Evolutionary conservation across 1,140 invertebrate species (phyloP), one percentile per base, ranked within the genome.

Genomic region (Pseudomyrmex gracilis): DNA sequence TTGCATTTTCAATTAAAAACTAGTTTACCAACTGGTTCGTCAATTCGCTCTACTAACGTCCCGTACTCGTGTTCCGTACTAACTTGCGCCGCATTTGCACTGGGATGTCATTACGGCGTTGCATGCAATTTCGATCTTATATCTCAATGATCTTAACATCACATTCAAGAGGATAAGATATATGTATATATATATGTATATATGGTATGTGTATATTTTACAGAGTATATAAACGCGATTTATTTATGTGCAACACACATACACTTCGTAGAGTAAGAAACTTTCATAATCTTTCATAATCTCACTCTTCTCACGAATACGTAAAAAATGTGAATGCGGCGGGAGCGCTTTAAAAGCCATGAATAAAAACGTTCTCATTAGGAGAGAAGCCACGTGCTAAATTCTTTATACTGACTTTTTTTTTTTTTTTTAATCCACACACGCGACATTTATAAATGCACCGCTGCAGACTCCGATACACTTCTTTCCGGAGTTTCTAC

Each of bases 1-100:
- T 78, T 15, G 64, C 76, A 49, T 70, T 78, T 78, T 78, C 76
- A 78, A 68, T 78, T 70, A 78, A 78, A 78, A 70, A 78, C 53
- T 45, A 64, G 64, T 78, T 78, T 70, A 70, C 51, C 51, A 5
- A 17, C 20, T 58, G 34, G 64, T 43, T 78, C 64, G 51, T 78
- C 66, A 70, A 45, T 20, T 58, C 43, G 45, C 66, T 71, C 66
- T 12, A 57, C 63, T 68, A 47, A 78, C 64, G 34, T 34, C 51
- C 10, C 9, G 17, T n/a, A n/a, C 47, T 53, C 34, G 51, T n/a
- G 22, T 71, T 80, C 13, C 7, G 22, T 34, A 34, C 53, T 58
- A 47, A 80, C 22, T 78, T 70, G 13, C 2, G 22, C 34, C 45
- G 17, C 5, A 4, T 67, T 20, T 66, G 2, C 17, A 10, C 5